Evolutionary conservation across 2,888 invertebrate genomes (phyloP).

Genomic region (Lingula anatina): DNA sequence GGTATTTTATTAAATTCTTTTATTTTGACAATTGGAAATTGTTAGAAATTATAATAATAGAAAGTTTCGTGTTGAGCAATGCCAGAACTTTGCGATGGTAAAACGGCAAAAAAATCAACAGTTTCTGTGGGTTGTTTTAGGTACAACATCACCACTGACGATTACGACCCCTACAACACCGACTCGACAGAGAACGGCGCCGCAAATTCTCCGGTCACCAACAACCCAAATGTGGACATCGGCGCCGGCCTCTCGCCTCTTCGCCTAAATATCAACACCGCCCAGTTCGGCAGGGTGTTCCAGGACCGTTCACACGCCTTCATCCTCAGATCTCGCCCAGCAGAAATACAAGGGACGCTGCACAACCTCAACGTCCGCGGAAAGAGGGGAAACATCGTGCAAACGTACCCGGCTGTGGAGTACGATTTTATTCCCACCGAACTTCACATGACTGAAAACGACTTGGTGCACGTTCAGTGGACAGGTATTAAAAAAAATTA

Average conservation of each 20-base stretch:
- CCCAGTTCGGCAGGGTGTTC: constrained; percentile 47
- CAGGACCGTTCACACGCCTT: constrained; percentile 49
- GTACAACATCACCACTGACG: constrained; percentile 51
- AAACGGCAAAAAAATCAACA: too few relatives aligned
- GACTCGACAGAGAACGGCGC: constrained; percentile 32
- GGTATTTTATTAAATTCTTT: too few relatives aligned
- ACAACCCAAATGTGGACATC: constrained; percentile 44
- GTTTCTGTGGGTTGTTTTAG: too few relatives aligned
- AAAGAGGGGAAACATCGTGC: constrained; percentile 48
- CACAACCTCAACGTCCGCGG: constrained; percentile 44
- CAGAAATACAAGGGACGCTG: constrained; percentile 17
- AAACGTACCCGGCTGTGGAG: constrained; percentile 22
- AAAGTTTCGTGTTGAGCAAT: too few relatives aligned
- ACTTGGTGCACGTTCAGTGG: constrained; percentile 47
- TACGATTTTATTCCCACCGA: constrained; percentile 35
- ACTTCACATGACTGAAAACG: constrained; percentile 20
- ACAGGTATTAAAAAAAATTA: constrained; percentile 28
- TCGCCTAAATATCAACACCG: constrained; percentile 46
- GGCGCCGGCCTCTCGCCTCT: constrained; percentile 31
- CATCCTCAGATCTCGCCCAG: constrained; percentile 30
- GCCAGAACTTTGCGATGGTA: too few relatives aligned
- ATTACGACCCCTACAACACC: constrained; percentile 46
- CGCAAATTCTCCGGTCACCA: constrained; percentile 37
- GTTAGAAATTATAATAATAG: too few relatives aligned
- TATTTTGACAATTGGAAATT: too few relatives aligned